These are phyloP conservation scores for Melanchra persicariae DNA, from an alignment of 2,888 invertebrate species.

Conservation along the genomic window DNA sequence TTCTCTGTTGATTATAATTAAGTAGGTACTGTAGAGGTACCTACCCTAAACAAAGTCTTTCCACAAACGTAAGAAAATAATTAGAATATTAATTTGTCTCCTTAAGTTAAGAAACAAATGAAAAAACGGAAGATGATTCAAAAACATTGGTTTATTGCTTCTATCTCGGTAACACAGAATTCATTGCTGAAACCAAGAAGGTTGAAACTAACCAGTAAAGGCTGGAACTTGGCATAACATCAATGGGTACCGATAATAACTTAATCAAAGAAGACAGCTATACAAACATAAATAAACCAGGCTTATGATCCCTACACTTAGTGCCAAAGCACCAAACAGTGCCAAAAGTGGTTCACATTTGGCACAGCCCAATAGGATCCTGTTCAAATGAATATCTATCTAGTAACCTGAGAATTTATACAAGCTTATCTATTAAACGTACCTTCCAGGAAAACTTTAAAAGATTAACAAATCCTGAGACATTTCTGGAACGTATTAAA, in stretches of 20 bases:
- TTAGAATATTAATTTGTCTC: background rate
- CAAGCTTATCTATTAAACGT: constrained; percentile 14
- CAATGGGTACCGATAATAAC: constrained; percentile 11
- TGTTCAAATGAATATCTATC: constrained; percentile 31
- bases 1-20: constrained; percentile 17
- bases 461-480: constrained; percentile 2
- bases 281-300: constrained; percentile 35
- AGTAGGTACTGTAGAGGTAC: too few species aligned
- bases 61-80: background rate
- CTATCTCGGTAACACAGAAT: background rate
- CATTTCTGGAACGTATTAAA: constrained; percentile 1
- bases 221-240: background rate
- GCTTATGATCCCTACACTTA: constrained; percentile 34
- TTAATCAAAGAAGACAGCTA: constrained; percentile 44
- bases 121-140: background rate
- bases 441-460: constrained; percentile 17
- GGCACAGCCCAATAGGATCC: constrained; percentile 39
- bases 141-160: background rate
- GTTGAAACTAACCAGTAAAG: background rate
- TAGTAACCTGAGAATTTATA: constrained; percentile 33
- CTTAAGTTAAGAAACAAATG: background rate
- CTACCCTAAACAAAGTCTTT: background rate
- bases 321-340: constrained; percentile 40
- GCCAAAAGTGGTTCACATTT: constrained; percentile 44
- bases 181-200: background rate